Conservation (phyloP, 2,888 invertebrate species). For the Drosophila koepferae region DNA sequence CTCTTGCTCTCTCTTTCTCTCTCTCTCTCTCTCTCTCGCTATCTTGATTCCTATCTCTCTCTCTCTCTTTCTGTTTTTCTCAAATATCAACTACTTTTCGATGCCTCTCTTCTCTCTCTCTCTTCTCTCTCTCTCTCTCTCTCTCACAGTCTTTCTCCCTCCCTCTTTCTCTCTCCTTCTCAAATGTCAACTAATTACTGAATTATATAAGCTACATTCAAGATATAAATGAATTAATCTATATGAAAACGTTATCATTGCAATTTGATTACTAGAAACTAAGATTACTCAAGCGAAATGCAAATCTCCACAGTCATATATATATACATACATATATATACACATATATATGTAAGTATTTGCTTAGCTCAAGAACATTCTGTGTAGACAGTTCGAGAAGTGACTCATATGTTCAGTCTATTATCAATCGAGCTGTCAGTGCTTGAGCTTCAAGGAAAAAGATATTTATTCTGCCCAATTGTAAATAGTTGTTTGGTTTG, state of each 20-base stretch:
- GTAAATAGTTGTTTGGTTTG: not conserved
- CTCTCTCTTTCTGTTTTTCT: not conserved
- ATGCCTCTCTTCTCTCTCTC: too few relatives aligned
- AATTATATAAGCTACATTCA: not conserved
- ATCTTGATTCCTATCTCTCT: not conserved
- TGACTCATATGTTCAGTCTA: slow-evolving; percentile 1
- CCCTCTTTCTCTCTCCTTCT: not conserved
- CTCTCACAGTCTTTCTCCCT: not conserved
- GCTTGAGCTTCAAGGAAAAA: not conserved
- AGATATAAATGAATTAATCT: not conserved
- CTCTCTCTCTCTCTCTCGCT: not conserved
- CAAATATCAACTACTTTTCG: too few relatives aligned
- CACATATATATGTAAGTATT: not conserved
- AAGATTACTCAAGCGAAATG: not conserved
- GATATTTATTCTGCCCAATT: slow-evolving; percentile 4
- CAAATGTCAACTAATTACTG: not conserved
- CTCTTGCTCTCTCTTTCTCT: too few relatives aligned
- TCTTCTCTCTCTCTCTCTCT: not conserved
- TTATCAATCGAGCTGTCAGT: not conserved
- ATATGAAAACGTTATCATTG: not conserved
- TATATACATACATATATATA: not conserved
- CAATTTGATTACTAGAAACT: not conserved
- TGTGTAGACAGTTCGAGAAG: slow-evolving; percentile 3
- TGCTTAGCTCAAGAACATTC: slow-evolving; percentile 5
- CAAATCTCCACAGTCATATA: not conserved